Evolutionary conservation across 1,140 invertebrate genomes (phyloP).

Genomic region (Bombus confusus): DNA sequence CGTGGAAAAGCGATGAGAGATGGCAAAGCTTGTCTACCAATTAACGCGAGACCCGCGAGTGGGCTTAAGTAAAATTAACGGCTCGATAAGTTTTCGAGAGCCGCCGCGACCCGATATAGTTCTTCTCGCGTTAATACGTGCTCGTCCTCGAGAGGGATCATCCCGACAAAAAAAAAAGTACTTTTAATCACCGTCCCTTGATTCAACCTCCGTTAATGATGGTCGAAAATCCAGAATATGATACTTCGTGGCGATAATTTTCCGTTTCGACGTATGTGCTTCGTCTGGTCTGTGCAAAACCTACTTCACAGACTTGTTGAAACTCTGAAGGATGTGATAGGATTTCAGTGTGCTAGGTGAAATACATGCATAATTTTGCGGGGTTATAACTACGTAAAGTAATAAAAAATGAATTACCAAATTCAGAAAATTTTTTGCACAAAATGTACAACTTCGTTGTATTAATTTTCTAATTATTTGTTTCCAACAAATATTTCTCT

Average conservation of each 20-base stretch:
- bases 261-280: neutral
- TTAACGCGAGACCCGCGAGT: neutral
- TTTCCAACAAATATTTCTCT: neutral
- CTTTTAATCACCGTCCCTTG: neutral
- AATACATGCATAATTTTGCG: too few relatives aligned
- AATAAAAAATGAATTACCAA: too few relatives aligned
- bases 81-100: neutral
- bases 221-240: neutral
- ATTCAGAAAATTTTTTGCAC: too few relatives aligned
- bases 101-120: neutral
- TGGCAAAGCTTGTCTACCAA: neutral
- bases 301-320: neutral
- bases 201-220: neutral
- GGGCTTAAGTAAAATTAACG: conserved; percentile 5
- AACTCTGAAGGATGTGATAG: neutral
- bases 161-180: neutral
- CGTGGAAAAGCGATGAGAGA: neutral
- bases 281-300: neutral
- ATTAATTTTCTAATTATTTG: neutral
- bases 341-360: too few relatives aligned
- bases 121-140: neutral
- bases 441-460: neutral
- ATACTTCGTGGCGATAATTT: neutral
- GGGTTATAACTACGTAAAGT: too few relatives aligned
- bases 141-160: neutral